Percentiles rank a stretch among this genome's conserved stretches.
Conservation (phyloP, 1,140 invertebrate genomes). For the Euura lappo region DNA sequence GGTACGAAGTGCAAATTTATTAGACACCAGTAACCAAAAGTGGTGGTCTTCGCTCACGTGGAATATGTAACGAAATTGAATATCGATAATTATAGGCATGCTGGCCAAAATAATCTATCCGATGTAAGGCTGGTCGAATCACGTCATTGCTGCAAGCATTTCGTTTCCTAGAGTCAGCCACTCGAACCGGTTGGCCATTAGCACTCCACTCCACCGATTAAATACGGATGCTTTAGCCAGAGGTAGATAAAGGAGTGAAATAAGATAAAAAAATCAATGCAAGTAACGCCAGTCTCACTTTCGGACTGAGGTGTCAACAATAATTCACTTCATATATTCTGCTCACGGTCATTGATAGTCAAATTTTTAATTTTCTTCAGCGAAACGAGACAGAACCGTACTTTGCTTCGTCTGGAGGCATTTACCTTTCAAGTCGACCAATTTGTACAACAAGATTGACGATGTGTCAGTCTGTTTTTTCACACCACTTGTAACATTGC, state of each 20-base stretch:
- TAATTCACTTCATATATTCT: too few species aligned
- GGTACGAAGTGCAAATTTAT: too few species aligned
- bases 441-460: conserved; percentile 80
- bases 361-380: too few species aligned
- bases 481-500: conserved; percentile 89
- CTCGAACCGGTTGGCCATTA: conserved; percentile 22
- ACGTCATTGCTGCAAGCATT: conserved; percentile 33
- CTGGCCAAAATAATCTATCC: conserved; percentile 25
- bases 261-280: not conserved
- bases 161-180: conserved; percentile 29
- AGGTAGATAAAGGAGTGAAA: conserved; percentile 15
- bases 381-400: too few species aligned
- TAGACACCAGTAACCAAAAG: not conserved
- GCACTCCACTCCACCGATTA: conserved; percentile 25
- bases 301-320: not conserved
- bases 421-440: conserved; percentile 87
- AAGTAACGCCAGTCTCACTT: not conserved
- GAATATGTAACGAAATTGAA: not conserved
- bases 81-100: conserved; percentile 1
- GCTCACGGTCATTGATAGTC: too few species aligned
- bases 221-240: conserved; percentile 18
- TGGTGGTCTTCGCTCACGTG: not conserved
- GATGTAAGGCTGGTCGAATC: conserved; percentile 22
- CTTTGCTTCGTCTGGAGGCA: not conserved
- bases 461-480: conserved; percentile 90